A percentile compares a stretch with the other conserved stretches of the same genome.
Evolutionary conservation across 2,888 invertebrate genomes (phyloP).

Genomic region (Eulithis prunata): DNA sequence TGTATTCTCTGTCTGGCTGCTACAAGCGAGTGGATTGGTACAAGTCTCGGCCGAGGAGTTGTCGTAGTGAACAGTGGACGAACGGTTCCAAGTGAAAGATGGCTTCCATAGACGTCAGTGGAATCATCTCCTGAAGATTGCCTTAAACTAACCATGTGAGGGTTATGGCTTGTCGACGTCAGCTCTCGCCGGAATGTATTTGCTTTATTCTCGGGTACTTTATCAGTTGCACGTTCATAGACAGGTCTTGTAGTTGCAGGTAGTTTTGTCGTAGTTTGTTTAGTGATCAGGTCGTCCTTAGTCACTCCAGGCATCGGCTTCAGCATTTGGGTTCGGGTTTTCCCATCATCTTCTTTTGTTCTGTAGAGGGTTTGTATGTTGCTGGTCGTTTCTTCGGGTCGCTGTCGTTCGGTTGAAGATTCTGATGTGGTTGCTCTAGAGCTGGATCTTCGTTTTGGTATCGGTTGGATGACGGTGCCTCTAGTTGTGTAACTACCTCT

Average conservation of each 20-base stretch:
- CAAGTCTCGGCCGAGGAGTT: conserved; percentile 80
- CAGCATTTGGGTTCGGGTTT: conserved; percentile 66
- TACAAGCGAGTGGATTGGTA: conserved; percentile 80
- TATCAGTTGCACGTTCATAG: conserved; percentile 77
- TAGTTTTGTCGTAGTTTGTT: conserved; percentile 71
- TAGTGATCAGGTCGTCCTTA: conserved; percentile 70
- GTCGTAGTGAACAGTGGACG: conserved; percentile 88
- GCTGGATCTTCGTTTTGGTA: conserved; percentile 82
- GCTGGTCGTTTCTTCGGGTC: conserved; percentile 64
- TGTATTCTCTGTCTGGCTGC: conserved; percentile 78
- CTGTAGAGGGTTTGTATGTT: conserved; percentile 69
- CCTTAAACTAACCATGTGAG: conserved; percentile 83
- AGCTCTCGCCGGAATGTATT: conserved; percentile 87
- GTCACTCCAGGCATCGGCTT: conserved; percentile 64
- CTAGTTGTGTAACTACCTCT: conserved; percentile 83
- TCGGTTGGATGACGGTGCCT: conserved; percentile 86
- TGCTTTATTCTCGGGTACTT: conserved; percentile 76
- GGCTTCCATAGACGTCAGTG: conserved; percentile 88
- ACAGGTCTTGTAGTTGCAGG: conserved; percentile 80
- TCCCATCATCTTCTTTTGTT: conserved; percentile 62
- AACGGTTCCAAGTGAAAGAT: conserved; percentile 86
- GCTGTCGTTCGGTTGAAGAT: conserved; percentile 60
- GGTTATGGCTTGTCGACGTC: conserved; percentile 81
- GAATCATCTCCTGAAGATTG: conserved; percentile 87
- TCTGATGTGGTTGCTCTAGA: conserved; percentile 63